Evolutionary conservation across 2,888 invertebrate genomes (phyloP).

Genomic region (Drosophila lutescens): DNA sequence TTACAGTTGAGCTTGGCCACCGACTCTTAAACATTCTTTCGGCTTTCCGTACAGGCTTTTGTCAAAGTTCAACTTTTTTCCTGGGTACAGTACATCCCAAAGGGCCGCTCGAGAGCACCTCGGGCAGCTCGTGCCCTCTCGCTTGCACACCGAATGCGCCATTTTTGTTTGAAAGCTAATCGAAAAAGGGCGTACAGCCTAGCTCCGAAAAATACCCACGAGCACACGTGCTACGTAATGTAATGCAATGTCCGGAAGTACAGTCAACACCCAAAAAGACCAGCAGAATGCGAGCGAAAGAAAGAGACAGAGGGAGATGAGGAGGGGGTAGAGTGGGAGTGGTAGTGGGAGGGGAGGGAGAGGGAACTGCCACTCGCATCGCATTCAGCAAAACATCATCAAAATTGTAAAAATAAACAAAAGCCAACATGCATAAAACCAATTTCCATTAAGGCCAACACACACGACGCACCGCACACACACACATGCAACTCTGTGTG

Average conservation of each 20-base stretch:
- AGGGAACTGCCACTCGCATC: constrained; percentile 70
- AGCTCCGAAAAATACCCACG: constrained; percentile 24
- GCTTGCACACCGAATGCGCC: constrained; percentile 43
- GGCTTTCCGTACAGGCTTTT: neutral
- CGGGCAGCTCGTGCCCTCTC: constrained; percentile 9
- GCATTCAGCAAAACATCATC: constrained; percentile 79
- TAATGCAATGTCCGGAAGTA: constrained; percentile 73
- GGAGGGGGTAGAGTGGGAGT: neutral
- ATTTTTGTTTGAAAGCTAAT: constrained; percentile 65
- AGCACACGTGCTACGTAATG: constrained; percentile 25
- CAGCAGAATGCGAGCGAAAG: constrained; percentile 12
- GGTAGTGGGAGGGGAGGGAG: constrained; percentile 15
- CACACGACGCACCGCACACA: constrained; percentile 55
- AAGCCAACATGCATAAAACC: constrained; percentile 81
- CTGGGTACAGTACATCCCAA: constrained; percentile 30
- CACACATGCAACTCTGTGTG: constrained; percentile 63
- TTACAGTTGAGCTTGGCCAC: neutral
- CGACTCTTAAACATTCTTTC: neutral
- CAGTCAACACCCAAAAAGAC: constrained; percentile 62
- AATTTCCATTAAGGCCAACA: constrained; percentile 78
- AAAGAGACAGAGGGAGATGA: neutral
- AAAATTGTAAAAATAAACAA: constrained; percentile 81
- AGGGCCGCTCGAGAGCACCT: constrained; percentile 5
- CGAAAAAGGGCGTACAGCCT: constrained; percentile 58
- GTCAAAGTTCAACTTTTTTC: neutral